Evolutionary conservation across 1,140 invertebrate species (phyloP), one percentile per base, ranked within the genome.

Genomic region (Pemphigus obesinymphae): DNA sequence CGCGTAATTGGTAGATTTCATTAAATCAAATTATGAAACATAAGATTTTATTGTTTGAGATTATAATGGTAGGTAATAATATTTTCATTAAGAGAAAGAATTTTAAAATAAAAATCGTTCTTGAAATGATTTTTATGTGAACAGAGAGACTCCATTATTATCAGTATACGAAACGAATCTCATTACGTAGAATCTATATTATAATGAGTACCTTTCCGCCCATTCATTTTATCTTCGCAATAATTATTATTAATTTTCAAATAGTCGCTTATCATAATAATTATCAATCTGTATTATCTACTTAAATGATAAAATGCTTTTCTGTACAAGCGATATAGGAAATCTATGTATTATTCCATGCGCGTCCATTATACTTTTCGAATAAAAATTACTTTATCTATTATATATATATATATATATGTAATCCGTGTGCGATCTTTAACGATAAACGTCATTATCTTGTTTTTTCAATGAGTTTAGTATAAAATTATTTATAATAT

Each of bases 271-370:
- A 75, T 75, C 72, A 4, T 34, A n/a, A 4, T 34, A n/a, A 75
- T 37, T 37, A 75, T 40, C 34, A n/a, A 76, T 76, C 73, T 76
- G 48, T 53, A 53, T 6, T 34, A 66, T 23, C 17, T 75, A 75
- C 26, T n/a, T 72, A 45, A 40, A 13, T n/a, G n/a, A n/a, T n/a
- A n/a, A n/a, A n/a, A n/a, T 29, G 13, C 29, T 72, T 45, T 48
- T 15, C 40, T 72, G 26, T 48, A 10, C 23, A 15, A 23, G n/a
- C 53, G 2, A 68, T 23, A 13, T 2, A 13, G 5, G 5, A 11
- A 43, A 43, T 34, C 3, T 13, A 43, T 23, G 66, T 68, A 40
- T n/a, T n/a, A 68, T 23, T 6, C 26, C 66, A 15, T 26, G 37
- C 20, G 37, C 23, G 45, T 72, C 23, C 40, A 72, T 72, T 72